Percentiles rank a stretch among this genome's conserved stretches.
Evolutionary conservation across 2,797 vertebrate genomes (phyloP).

Genomic region (Anableps anableps): DNA sequence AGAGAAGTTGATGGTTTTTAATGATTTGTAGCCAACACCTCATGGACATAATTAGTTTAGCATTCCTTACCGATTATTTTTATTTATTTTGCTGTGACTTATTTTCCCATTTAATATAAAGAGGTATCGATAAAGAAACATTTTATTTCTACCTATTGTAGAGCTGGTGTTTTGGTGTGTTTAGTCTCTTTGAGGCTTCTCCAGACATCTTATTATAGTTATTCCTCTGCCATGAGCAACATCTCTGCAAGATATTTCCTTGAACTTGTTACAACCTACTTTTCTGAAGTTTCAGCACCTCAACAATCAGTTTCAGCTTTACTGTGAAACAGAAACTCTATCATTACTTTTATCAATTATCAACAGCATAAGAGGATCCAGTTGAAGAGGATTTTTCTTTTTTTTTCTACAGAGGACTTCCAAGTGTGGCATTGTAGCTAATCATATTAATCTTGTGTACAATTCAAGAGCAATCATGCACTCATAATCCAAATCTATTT

Average conservation of each 20-base stretch:
- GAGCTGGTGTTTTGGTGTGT: neutral
- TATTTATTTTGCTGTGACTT: neutral
- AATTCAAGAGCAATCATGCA: too few relatives aligned
- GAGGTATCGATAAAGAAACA: neutral
- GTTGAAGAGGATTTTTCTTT: neutral
- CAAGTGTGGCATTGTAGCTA: too few relatives aligned
- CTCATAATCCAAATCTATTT: too few relatives aligned
- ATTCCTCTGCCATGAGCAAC: neutral
- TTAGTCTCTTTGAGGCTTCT: neutral
- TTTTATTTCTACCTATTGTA: neutral
- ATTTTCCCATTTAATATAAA: neutral
- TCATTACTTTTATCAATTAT: too few relatives aligned
- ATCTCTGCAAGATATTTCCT: neutral
- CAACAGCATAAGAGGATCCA: neutral
- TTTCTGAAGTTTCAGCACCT: neutral
- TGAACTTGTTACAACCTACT: neutral
- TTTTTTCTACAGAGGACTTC: neutral
- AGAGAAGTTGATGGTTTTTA: neutral
- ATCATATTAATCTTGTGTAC: too few relatives aligned
- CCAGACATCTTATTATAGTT: neutral
- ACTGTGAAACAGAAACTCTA: too few relatives aligned
- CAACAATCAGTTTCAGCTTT: neutral
- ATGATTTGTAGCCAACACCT: neutral
- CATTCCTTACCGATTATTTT: neutral
- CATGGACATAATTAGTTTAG: neutral